Base-by-base conservation (phyloP, 1,140 invertebrate genomes). In the Bradysia coprophila region DNA sequence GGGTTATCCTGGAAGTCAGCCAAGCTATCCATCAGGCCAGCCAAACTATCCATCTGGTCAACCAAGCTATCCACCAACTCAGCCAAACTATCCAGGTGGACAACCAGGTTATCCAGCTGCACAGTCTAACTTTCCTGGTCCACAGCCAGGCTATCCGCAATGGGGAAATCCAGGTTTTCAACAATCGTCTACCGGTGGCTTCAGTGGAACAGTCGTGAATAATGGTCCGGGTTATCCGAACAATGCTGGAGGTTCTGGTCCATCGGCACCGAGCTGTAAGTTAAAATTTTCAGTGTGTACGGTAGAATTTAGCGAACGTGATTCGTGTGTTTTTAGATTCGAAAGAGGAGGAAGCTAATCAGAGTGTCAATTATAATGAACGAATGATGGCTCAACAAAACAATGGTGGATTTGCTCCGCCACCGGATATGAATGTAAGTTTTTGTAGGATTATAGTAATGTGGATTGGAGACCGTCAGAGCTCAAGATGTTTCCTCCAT, bases 331-430 rank as follows among this genome's bases (percentile, higher is more conserved):
- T 32, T 50, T 46, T 64, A 80, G 80, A 85, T 74, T 77, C 79
- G 34, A 89, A 90, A 66, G 85, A 85, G 50, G 75, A 76, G 18
- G 86, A 90, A 65, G 85, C 85, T 50, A 81, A 83, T 36, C 79
- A 77, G 57, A 84, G 76, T 61, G 87, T 82, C 53, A 84, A 90
- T 68, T 84, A 83, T 8, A 81, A 76, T 53, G 71, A 70, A 55
- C 83, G 83, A 6, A 79, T 86, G 51, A 80, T 78, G 53, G 81
- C 81, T 41, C 90, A 86, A n/a, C n/a, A n/a, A n/a, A n/a, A n/a
- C n/a, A n/a, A n/a, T n/a, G n/a, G n/a, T n/a, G n/a, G n/a, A n/a
- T n/a, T n/a, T 52, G 78, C 89, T 47, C 86, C 87, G 49, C 80
- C 82, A 46, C 81, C 86, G 38, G 71, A 79, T 31, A 6, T 11